Evolutionary conservation across 35 echinoderm and acorn worm genomes (phyloP).

Genomic region (Apostichopus californicus): DNA sequence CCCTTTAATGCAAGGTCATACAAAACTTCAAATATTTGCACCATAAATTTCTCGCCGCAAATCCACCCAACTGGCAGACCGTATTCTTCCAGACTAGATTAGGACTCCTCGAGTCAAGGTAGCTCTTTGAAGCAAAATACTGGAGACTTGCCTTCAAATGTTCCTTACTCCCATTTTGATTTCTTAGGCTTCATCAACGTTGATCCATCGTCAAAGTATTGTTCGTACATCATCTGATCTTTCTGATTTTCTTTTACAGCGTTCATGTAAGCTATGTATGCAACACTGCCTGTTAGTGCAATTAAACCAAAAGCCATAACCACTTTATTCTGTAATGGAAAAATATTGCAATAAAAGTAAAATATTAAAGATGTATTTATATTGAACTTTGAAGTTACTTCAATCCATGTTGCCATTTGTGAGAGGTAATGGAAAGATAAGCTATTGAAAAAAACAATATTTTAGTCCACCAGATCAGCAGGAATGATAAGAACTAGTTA

Average conservation of each 20-base stretch:
- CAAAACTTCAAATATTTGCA: too few relatives aligned
- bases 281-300: conserved; percentile 82
- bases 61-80: too few relatives aligned
- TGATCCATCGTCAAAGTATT: conserved; percentile 77
- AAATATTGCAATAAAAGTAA: not conserved
- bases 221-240: conserved; percentile 81
- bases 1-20: too few relatives aligned
- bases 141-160: too few relatives aligned
- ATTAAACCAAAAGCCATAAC: conserved; percentile 89
- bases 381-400: not conserved
- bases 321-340: conserved; percentile 78
- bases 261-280: conserved; percentile 87
- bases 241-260: conserved; percentile 85
- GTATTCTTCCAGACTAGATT: too few relatives aligned
- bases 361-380: not conserved
- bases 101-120: too few relatives aligned
- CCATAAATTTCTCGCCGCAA: too few relatives aligned
- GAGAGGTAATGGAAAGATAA: not conserved
- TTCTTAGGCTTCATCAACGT: conserved; percentile 58
- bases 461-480: too few relatives aligned
- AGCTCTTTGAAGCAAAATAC: too few relatives aligned
- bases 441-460: too few relatives aligned
- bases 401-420: not conserved
- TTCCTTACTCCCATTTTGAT: conserved; percentile 91
- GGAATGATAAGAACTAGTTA: too few relatives aligned